Evolutionary conservation across 2,797 vertebrate species (phyloP), one percentile per base, ranked within the genome.

Genomic region (Centroberyx gerrardi): DNA sequence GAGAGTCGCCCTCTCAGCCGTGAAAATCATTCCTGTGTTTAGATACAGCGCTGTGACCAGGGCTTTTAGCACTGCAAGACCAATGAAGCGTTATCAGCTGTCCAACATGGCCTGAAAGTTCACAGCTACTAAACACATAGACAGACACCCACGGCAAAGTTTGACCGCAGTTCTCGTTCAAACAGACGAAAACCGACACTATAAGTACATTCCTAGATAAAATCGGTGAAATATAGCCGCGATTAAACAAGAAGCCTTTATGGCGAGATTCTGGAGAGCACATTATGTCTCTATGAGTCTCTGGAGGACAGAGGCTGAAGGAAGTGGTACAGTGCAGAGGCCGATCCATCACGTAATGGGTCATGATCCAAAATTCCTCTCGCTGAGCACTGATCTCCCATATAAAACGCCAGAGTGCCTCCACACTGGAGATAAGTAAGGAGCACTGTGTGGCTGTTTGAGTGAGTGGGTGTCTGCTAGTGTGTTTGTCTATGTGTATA

Each of bases 1-100:
- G 58, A 81, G 74, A 59, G 65, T 75, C 54, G 10, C 58, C 67
- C 27, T 81, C 67, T 85, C 74, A 81, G 85, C 85, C 40, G 89
- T 85, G 80, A 93, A 92, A 92, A 92, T 72, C 84, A 15, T 90
- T 91, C 86, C 84, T 65, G 86, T 92, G 92, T 93, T 89, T 62
- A 4, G 81, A 76, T 46, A 2, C 66, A 63, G 69, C 71, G 68
- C 70, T 75, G 85, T 70, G 80, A 83, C 65, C 61, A 3, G 38
- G 74, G 90, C 92, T 92, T 93, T 93, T 93, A 92, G 91, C 93
- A 73, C 91, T 8, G 58, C 38, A 54, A 58, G 72, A 22, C 76
- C 85, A 83, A 0, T 69, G 83, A 78, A 82, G 86, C 77, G 71
- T 91, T 68, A 84, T 22, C 36, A 49, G 54, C 67, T 51, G 12